Evolutionary conservation across 2,113 vertebrate genomes (phyloP), one percentile per base, ranked within the genome.

Genomic region (Chloroceryle aenea): DNA sequence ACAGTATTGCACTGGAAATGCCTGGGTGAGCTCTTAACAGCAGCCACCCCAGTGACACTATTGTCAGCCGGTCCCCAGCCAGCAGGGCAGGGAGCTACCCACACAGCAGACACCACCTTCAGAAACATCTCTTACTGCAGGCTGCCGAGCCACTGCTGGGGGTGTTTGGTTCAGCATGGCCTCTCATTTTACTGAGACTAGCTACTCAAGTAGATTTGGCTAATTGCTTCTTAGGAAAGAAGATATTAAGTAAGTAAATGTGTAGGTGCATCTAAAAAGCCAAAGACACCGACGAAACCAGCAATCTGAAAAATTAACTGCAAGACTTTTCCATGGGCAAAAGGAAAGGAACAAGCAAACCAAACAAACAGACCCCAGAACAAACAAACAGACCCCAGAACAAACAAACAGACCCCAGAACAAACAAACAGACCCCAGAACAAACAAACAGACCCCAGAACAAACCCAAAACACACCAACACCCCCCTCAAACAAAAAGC

Each of bases 191-290:
- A 22, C 42, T 38, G 30, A 50, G 16, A 29, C 15, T 48, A 88
- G 36, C 40, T 64, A 64, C 26, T 73, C 23, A 14, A 32, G 23
- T 27, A 30, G 10, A 9, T 42, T 48, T 58, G 36, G 43, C 53
- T 42, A 76, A 36, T 9, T 52, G 22, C 14, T 93, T 84, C 76
- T 30, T 19, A 30, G 7, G n/a, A 72, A 81, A 67, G 64, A 50
- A 50, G 23, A 25, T 26, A 50, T 20, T 45, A 45, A 45, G 10
- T 45, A 48, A 48, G 22, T 48, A 11, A 50, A 50, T 50, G 25
- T 4, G 12, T 50, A 1, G 0, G 0, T 34, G 10, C 83, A 52
- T 62, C 22, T 36, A 59, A 66, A 58, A 71, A 78, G 13, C 26
- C 30, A 85, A 81, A 21, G 6, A 69, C 17, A 61, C 14, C 59